Evolutionary conservation across 1,140 invertebrate species (phyloP).

Genomic region (Cryptotermes secundus): DNA sequence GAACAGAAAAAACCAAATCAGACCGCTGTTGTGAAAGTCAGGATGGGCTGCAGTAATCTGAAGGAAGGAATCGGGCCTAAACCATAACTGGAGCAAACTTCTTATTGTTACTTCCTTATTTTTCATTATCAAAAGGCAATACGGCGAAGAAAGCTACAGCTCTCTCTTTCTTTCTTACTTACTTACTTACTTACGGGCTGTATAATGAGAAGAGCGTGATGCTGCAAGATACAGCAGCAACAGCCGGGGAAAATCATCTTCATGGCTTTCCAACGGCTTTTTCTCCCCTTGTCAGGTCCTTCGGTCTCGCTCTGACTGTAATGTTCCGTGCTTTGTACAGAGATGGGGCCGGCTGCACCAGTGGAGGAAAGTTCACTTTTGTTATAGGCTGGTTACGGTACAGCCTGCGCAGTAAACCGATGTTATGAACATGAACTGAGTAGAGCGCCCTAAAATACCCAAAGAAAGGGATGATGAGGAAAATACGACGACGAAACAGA

Average conservation of each 20-base stretch:
- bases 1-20: neutral
- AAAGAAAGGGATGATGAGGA: no score
- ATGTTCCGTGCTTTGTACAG: neutral
- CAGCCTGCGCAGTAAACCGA: neutral
- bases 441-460: no score
- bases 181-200: neutral
- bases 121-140: neutral
- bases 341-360: neutral
- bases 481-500: no score
- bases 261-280: neutral
- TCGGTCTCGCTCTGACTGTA: neutral
- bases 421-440: no score
- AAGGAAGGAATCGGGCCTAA: no score
- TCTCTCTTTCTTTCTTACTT: neutral
- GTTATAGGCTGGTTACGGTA: neutral
- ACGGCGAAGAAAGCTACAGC: neutral
- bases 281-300: neutral
- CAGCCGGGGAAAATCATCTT: neutral
- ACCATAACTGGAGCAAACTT: neutral
- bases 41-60: neutral
- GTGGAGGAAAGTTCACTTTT: neutral
- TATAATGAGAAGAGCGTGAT: slow-evolving; percentile 10
- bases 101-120: neutral
- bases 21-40: neutral
- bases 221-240: neutral